Evolutionary conservation across 2,113 vertebrate genomes (phyloP).

Genomic region (Nannospalax galili): DNA sequence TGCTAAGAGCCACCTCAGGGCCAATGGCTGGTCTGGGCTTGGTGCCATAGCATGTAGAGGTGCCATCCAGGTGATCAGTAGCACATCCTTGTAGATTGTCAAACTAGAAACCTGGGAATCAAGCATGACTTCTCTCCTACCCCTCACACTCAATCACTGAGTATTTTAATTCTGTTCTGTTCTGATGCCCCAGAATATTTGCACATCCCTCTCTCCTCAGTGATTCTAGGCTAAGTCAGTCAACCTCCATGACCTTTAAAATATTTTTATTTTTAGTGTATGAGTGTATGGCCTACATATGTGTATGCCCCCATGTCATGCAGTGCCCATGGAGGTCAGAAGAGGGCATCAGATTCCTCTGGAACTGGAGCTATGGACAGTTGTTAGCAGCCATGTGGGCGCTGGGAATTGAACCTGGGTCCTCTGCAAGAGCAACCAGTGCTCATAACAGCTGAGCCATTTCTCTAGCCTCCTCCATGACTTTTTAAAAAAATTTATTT

Average conservation of each 20-base stretch:
- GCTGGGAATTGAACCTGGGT: no score
- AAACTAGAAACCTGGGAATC: conserved; percentile 11
- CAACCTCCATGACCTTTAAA: neutral
- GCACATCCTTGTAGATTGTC: neutral
- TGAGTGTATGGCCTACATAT: no score
- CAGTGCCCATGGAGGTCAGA: no score
- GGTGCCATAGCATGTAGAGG: neutral
- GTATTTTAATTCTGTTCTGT: neutral
- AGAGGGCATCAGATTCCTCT: no score
- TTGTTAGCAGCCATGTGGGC: no score
- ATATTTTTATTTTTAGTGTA: no score
- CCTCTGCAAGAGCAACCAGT: no score
- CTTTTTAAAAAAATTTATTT: no score
- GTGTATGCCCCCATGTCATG: no score
- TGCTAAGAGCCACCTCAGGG: neutral
- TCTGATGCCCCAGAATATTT: neutral
- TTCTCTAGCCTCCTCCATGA: no score
- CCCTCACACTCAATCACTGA: neutral
- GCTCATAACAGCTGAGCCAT: no score
- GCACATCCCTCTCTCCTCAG: neutral
- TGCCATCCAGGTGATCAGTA: neutral
- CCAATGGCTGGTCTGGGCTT: neutral
- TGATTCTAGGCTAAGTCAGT: neutral
- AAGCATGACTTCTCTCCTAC: neutral
- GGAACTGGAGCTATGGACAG: no score